A percentile compares a stretch with the other conserved stretches of the same genome.
Evolutionary conservation across 2,113 vertebrate genomes (phyloP).

Genomic region (Brienomyrus longianalis): DNA sequence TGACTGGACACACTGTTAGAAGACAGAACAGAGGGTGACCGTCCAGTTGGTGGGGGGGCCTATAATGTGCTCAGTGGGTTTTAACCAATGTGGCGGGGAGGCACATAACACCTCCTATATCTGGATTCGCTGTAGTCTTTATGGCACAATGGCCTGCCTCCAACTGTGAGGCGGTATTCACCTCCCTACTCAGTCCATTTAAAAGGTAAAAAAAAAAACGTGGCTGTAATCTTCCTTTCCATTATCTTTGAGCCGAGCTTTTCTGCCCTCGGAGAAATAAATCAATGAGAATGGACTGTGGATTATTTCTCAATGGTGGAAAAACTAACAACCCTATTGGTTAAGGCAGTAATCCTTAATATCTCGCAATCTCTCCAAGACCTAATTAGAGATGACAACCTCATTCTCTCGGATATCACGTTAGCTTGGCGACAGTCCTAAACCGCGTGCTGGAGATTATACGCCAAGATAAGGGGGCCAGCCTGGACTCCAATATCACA

Average conservation of each 20-base stretch:
- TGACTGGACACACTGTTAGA: not conserved
- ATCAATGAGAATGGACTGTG: not conserved
- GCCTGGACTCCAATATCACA: slow-evolving; percentile 7
- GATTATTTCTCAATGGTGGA: slow-evolving; percentile 20
- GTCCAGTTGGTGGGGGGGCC: not conserved
- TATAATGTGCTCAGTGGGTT: not conserved
- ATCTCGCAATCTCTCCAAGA: slow-evolving; percentile 9
- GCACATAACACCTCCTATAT: not conserved
- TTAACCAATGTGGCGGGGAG: not conserved
- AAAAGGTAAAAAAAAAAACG: slow-evolving; percentile 7
- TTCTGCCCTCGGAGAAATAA: not conserved
- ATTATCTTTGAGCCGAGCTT: not conserved
- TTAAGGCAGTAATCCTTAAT: slow-evolving; percentile 14
- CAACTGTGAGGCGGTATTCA: not conserved
- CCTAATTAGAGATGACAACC: slow-evolving; percentile 16
- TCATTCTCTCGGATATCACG: not conserved
- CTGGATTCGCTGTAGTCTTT: not conserved
- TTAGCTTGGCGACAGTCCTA: not conserved
- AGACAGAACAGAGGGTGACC: not conserved
- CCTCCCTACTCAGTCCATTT: not conserved
- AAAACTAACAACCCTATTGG: slow-evolving; percentile 17
- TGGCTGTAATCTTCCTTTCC: slow-evolving; percentile 12
- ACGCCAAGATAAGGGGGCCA: not conserved
- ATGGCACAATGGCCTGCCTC: not conserved
- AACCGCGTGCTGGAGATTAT: not conserved